Evolutionary conservation across 2,113 vertebrate genomes (phyloP), one percentile per base, ranked within the genome.

Genomic region (Tragelaphus scriptus): DNA sequence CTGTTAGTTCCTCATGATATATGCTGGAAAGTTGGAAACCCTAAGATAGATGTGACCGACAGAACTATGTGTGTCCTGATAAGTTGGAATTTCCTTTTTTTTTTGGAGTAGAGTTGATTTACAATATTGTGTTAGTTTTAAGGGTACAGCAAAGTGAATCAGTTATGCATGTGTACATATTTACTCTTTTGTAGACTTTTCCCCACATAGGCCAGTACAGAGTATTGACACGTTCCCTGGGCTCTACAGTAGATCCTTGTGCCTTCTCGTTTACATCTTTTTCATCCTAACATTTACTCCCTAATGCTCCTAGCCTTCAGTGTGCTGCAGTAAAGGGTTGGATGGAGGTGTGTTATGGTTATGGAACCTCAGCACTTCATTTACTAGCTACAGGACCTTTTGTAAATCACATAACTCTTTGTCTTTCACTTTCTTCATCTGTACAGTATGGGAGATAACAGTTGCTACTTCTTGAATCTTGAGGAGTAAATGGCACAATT

Each of bases 271-370:
- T 77, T 26, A 26, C 12, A 26, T 44, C 59, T 56, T 14, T 3
- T 40, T 44, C 15, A 59, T 5, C 7, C 25, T 88, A 75, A 90
- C 6, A 47, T 55, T 59, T n/a, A 68, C 44, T 61, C 28, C 14
- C 1, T 32, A 36, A 26, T 49, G 51, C 19, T 47, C 11, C 44
- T n/a, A 11, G 44, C 25, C 0, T 25, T 28, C 25, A 36, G 14
- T 36, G n/a, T 55, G 25, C 10, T 94, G n/a, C 21, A 17, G 12
- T 6, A 6, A 2, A 40, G 4, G 21, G 7, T 5, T 80, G 51
- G 23, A 30, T 4, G 53, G 5, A 1, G 1, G 3, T 28, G 14
- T 26, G 7, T 12, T 17, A 4, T n/a, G 19, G 56, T 55, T 44
- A 49, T 3, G 19, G 19, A 68, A 71, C 58, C 36, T 61, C 12